A percentile compares a stretch with the other conserved stretches of the same genome.
phyloP scores from a whole-genome alignment of 2,888 invertebrate species.

The Chelonus formosanus region DNA sequence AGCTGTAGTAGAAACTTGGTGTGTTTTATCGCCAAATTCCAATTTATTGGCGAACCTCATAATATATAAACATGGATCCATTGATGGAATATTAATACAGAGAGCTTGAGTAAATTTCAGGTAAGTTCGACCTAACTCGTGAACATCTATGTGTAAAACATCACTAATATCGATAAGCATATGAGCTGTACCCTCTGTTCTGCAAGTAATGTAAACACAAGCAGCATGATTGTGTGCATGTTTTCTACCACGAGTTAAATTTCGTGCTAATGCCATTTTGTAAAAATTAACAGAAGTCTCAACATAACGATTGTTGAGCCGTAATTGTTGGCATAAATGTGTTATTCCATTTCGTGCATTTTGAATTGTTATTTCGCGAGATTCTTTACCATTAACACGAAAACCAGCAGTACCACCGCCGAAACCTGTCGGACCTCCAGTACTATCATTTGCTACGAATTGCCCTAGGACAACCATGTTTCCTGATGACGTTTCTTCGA shows the following conservation, averaged over 20 bases:
- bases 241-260: conserved; percentile 90
- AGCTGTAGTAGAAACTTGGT: conserved; percentile 95
- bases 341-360: conserved; percentile 89
- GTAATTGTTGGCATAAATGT: conserved; percentile 84
- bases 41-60: conserved; percentile 93
- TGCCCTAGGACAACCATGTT: conserved; percentile 89
- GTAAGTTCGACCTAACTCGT: conserved; percentile 93
- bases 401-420: conserved; percentile 73
- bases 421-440: conserved; percentile 83
- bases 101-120: conserved; percentile 87
- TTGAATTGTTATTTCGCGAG: conserved; percentile 88
- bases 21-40: conserved; percentile 90
- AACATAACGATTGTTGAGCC: conserved; percentile 87
- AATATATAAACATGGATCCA: conserved; percentile 95
- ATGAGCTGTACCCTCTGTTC: conserved; percentile 94
- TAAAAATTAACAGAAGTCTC: conserved; percentile 95
- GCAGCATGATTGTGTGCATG: conserved; percentile 93
- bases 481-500: conserved; percentile 91
- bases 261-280: conserved; percentile 85
- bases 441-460: conserved; percentile 90
- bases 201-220: conserved; percentile 96
- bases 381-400: conserved; percentile 86
- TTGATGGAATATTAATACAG: conserved; percentile 88
- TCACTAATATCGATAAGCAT: conserved; percentile 97
- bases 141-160: conserved; percentile 95